phyloP scores from a whole-genome alignment of 2,888 invertebrate species.

The Drosophila peninsularis region DNA sequence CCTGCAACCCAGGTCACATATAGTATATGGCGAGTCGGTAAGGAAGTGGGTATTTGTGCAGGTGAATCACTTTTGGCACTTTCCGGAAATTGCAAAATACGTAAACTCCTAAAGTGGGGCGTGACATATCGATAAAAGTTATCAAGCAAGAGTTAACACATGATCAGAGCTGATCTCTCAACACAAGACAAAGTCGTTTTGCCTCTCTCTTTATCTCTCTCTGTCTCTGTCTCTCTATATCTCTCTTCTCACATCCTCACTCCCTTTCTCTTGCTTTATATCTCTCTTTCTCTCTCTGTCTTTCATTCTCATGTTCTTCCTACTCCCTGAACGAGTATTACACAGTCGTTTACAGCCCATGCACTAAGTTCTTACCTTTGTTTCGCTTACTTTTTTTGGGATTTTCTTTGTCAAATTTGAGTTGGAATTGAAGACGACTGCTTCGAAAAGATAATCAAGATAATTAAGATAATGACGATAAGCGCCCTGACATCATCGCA shows the following conservation, averaged over 20 bases:
- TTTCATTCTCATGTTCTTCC: background rate
- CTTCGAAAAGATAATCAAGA: background rate
- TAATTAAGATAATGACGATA: slow-evolving; percentile 10
- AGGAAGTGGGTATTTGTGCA: background rate
- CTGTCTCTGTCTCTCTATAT: background rate
- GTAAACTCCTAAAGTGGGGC: background rate
- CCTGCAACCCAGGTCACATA: background rate
- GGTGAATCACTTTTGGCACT: background rate
- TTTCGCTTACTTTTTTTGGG: background rate
- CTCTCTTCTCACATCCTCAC: background rate
- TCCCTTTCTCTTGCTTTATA: no score
- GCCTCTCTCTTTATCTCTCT: background rate
- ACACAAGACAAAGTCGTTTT: background rate
- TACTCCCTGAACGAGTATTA: background rate
- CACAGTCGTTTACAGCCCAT: background rate
- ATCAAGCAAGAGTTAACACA: background rate
- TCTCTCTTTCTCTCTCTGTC: background rate
- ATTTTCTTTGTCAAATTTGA: slow-evolving; percentile 1
- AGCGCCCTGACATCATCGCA: slow-evolving; percentile 9
- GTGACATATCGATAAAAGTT: background rate
- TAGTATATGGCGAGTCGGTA: background rate
- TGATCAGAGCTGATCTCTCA: background rate
- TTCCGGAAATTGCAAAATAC: background rate
- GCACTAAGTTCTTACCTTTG: background rate
- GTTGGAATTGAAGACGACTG: background rate